phyloP scores from a whole-genome alignment of 2,888 invertebrate species.

The Neria commutata region DNA sequence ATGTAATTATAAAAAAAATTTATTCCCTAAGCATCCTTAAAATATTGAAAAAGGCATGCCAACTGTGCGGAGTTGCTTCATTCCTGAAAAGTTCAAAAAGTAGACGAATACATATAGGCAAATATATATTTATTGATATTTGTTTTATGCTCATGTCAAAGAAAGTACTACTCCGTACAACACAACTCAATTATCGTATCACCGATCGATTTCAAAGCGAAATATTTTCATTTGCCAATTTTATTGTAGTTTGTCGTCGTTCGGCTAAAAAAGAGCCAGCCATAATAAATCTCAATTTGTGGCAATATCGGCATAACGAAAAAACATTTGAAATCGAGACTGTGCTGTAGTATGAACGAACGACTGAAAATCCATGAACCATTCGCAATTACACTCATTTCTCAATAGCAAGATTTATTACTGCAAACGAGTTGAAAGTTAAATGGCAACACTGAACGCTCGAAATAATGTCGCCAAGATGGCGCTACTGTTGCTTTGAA shows the following conservation, averaged over 20 bases:
- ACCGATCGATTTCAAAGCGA: constrained; percentile 6
- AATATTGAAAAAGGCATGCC: no score
- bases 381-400: not conserved
- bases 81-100: no score
- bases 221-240: constrained; percentile 8
- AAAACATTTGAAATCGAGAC: constrained; percentile 35
- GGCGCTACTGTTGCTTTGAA: no score
- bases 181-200: not conserved
- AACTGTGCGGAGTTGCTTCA: no score
- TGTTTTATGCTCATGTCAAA: no score
- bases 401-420: not conserved
- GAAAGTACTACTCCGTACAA: no score
- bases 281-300: constrained; percentile 36
- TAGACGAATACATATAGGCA: no score
- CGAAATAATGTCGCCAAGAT: no score
- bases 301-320: constrained; percentile 20
- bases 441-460: not conserved
- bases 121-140: no score
- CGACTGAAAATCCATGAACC: not conserved
- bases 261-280: constrained; percentile 2
- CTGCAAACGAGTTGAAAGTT: not conserved
- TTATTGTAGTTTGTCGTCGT: constrained; percentile 4
- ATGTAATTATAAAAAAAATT: no score
- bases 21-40: no score
- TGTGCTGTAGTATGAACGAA: no score